Evolutionary conservation across 2,888 invertebrate species (phyloP), one percentile per base, ranked within the genome.

Genomic region (Dysmachus trigonus): DNA sequence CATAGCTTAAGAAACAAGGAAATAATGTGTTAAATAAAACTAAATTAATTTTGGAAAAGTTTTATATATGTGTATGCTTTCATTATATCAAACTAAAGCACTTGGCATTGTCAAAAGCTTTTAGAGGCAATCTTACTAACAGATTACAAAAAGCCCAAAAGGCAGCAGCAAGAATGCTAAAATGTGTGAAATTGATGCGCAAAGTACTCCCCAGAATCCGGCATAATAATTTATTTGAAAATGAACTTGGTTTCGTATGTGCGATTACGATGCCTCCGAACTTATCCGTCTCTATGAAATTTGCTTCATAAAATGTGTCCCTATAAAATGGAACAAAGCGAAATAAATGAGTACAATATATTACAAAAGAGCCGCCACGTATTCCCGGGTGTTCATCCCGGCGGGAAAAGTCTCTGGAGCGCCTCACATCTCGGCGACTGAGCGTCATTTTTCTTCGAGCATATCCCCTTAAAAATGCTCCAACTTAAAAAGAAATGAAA

Each of bases 401-500:
- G 41, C 33, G 53, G 31, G 51, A 81, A 33, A 53, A 81, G 81
- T 81, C 81, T 81, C 81, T 62, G 53, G 62, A 62, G 53, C 18
- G 31, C 81, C 47, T 81, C 35, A 81, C 79, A 81, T 81, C 81
- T 18, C 31, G 30, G 62, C 10, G 18, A 33, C 53, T 51, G 51
- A 47, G 33, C 62, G 30, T 51, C 62, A 81, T 81, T 53, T 81
- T 62, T 62, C 81, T 81, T 81, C 81, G 10, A 81, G 81, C 22
- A 81, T 53, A 81, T 81, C 81, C 81, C 53, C 33, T 81, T 81
- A 81, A 51, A 81, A 81, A 81, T 81, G 81, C 47, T 81, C 30
- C 81, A 81, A 81, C 81, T 81, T 81, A 81, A 81, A 81, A 81
- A 81, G 81, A 81, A 81, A 81, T 81, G 81, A 62, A 81, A 81